phyloP scores from a whole-genome alignment of 2,797 vertebrate species.

The Simalia tracyae region DNA sequence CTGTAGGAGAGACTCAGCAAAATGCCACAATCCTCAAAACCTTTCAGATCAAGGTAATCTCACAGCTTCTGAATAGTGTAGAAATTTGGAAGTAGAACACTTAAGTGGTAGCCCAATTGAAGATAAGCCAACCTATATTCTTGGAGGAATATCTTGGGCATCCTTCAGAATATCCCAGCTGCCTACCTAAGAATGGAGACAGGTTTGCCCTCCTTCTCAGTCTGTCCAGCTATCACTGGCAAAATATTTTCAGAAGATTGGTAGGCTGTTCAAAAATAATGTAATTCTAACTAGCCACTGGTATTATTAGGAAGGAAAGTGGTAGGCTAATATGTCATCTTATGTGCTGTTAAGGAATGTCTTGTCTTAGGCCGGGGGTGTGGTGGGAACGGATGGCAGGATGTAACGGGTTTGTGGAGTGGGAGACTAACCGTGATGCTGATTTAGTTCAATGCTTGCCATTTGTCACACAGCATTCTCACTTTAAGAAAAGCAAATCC shows the following conservation, averaged over 20 bases:
- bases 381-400: not conserved
- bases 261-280: not conserved
- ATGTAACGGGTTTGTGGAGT: not conserved
- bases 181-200: not conserved
- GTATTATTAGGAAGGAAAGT: not conserved
- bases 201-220: not conserved
- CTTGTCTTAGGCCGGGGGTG: not conserved
- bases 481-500: not conserved
- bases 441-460: not conserved
- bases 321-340: not conserved
- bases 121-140: not conserved
- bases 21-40: not conserved
- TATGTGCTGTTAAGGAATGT: not conserved
- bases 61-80: not conserved
- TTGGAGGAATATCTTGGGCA: not conserved
- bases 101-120: not conserved
- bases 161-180: not conserved
- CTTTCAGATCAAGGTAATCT: not conserved
- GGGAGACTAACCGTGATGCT: not conserved
- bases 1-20: not conserved
- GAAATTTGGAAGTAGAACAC: not conserved
- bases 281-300: not conserved
- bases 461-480: not conserved
- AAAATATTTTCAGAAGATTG: not conserved
- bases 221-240: not conserved